Percentiles rank a stretch among this genome's conserved stretches.
phyloP scores from a whole-genome alignment of 1,140 invertebrate genomes.

The Heliconius nattereri region DNA sequence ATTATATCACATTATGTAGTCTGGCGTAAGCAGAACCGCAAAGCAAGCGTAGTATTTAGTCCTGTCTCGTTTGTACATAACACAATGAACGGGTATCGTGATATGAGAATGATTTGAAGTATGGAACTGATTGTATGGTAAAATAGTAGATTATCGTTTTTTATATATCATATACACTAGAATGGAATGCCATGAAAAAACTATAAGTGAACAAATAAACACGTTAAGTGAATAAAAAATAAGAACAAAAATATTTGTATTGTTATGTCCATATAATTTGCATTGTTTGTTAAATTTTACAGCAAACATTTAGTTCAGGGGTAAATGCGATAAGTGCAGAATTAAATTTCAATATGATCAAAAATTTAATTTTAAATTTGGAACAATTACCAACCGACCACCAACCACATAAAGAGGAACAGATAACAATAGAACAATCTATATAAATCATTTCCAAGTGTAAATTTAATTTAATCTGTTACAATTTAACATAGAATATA shows the following conservation, averaged over 20 bases:
- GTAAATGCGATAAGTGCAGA: background rate
- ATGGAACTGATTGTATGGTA: slow-evolving; percentile 41
- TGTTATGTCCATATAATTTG: background rate
- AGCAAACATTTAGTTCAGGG: background rate
- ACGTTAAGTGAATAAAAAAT: background rate
- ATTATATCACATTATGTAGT: slow-evolving; percentile 12
- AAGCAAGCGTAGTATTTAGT: slow-evolving; percentile 41
- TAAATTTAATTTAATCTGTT: slow-evolving; percentile 15
- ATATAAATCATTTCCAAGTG: slow-evolving; percentile 1
- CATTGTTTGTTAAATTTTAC: background rate
- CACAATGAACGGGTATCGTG: slow-evolving; percentile 39
- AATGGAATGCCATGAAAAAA: slow-evolving; percentile 17
- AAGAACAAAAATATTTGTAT: background rate
- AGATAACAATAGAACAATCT: background rate
- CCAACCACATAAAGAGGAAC: background rate
- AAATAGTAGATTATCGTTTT: slow-evolving; percentile 3
- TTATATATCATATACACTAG: slow-evolving; percentile 32
- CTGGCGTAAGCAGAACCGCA: slow-evolving; percentile 42
- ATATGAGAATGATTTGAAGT: slow-evolving; percentile 36
- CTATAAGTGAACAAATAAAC: slow-evolving; percentile 7
- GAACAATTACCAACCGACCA: background rate
- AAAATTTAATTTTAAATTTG: background rate
- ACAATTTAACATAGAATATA: background rate
- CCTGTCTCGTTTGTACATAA: slow-evolving; percentile 27
- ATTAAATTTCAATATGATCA: background rate